Evolutionary conservation across 2,113 vertebrate genomes (phyloP).

Genomic region (Loxodonta africana): DNA sequence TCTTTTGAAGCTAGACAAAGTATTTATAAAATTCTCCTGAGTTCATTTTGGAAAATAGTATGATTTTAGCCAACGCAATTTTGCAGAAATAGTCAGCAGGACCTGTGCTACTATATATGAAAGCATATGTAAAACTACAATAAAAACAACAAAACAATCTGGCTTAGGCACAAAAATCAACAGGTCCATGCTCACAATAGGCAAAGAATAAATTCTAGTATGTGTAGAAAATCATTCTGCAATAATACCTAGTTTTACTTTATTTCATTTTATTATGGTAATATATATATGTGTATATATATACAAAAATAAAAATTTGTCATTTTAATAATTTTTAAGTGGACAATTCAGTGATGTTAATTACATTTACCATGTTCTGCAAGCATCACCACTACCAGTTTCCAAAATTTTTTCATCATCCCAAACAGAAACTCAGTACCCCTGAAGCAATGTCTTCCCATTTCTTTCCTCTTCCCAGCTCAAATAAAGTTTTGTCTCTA

Average conservation of each 20-base stretch:
- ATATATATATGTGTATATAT: no score
- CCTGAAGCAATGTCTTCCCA: background rate
- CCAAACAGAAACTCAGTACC: no score
- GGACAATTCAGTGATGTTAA: background rate
- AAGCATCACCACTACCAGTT: background rate
- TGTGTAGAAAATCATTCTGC: background rate
- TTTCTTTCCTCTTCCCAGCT: background rate
- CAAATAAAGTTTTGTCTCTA: background rate
- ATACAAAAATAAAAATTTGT: no score
- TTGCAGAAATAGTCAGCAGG: background rate
- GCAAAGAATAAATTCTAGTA: background rate
- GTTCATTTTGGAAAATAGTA: conserved; percentile 8
- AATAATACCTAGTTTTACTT: background rate
- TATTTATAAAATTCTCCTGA: conserved; percentile 10
- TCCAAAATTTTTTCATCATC: background rate
- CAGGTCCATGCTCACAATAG: background rate
- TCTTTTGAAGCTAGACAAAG: background rate
- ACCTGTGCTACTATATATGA: background rate
- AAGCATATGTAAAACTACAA: background rate
- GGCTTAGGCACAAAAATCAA: background rate
- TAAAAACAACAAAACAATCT: background rate
- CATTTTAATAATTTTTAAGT: background rate
- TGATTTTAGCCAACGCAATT: background rate
- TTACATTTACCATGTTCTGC: background rate
- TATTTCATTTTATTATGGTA: background rate